phyloP scores from a whole-genome alignment of 1,140 invertebrate genomes.

The Vanessa atalanta region DNA sequence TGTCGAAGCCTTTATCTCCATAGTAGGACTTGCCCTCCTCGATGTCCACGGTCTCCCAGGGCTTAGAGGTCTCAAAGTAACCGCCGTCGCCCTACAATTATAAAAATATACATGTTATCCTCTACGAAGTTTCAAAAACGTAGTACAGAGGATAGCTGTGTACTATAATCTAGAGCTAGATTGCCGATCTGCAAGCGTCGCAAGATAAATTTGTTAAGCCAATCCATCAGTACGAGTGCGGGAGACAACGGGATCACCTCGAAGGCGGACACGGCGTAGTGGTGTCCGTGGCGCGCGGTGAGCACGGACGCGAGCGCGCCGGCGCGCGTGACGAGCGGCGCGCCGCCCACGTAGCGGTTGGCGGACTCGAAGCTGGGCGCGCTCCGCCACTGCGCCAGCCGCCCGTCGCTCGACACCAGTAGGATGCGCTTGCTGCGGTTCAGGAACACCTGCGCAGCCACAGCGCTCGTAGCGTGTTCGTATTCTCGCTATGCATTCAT shows the following conservation, averaged over 20 bases:
- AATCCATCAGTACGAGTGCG: no score
- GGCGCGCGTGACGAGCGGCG: slow-evolving; percentile 60
- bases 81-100: slow-evolving; percentile 60
- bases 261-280: slow-evolving; percentile 68
- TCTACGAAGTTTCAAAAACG: no score
- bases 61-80: slow-evolving; percentile 58
- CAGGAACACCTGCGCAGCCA: slow-evolving; percentile 59
- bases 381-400: slow-evolving; percentile 66
- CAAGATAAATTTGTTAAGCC: no score
- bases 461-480: background rate
- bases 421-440: slow-evolving; percentile 72
- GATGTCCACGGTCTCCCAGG: slow-evolving; percentile 51
- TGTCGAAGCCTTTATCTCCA: slow-evolving; percentile 48
- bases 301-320: slow-evolving; percentile 62
- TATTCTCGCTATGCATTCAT: no score
- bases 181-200: no score
- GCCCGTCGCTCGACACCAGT: slow-evolving; percentile 60
- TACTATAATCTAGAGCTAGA: no score
- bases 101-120: background rate
- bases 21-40: slow-evolving; percentile 46
- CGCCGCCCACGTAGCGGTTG: slow-evolving; percentile 63
- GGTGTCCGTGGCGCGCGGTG: slow-evolving; percentile 58
- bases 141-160: no score
- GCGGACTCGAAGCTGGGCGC: slow-evolving; percentile 72
- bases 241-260: slow-evolving; percentile 44